phyloP scores from a whole-genome alignment of 2,113 vertebrate species.

The Hyaena hyaena region DNA sequence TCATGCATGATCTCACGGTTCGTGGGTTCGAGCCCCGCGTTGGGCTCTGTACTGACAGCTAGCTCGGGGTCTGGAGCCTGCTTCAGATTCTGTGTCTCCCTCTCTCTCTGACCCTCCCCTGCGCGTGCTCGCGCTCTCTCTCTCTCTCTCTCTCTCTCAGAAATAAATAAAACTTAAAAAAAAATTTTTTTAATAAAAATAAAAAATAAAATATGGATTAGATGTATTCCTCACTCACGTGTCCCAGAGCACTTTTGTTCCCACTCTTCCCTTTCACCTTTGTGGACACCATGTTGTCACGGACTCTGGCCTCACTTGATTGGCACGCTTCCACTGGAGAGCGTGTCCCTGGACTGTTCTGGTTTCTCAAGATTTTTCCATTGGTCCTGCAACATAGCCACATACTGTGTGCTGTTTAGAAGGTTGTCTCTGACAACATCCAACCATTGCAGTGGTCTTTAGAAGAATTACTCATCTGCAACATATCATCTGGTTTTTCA shows the following conservation, averaged over 20 bases:
- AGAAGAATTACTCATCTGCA: background rate
- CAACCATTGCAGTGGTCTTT: background rate
- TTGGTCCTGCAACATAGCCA: background rate
- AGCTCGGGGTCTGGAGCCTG: no score
- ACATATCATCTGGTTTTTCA: background rate
- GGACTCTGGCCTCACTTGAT: background rate
- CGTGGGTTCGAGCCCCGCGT: no score
- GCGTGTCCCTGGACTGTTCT: background rate
- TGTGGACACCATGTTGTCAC: background rate
- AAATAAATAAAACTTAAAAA: no score
- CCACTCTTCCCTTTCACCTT: background rate
- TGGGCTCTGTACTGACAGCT: no score
- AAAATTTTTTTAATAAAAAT: no score
- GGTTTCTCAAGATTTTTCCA: background rate
- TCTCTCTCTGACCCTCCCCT: no score
- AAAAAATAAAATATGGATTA: background rate
- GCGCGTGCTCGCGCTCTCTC: no score
- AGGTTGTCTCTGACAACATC: background rate
- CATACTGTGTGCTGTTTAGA: background rate
- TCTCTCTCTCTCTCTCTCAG: no score
- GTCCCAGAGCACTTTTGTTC: background rate
- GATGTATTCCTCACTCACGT: background rate
- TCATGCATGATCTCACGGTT: no score
- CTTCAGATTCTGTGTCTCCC: no score
- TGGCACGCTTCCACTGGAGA: background rate